A percentile compares a stretch with the other conserved stretches of the same genome.
Conservation (phyloP, 2,113 vertebrate genomes). For the Phyllostomus discolor region DNA sequence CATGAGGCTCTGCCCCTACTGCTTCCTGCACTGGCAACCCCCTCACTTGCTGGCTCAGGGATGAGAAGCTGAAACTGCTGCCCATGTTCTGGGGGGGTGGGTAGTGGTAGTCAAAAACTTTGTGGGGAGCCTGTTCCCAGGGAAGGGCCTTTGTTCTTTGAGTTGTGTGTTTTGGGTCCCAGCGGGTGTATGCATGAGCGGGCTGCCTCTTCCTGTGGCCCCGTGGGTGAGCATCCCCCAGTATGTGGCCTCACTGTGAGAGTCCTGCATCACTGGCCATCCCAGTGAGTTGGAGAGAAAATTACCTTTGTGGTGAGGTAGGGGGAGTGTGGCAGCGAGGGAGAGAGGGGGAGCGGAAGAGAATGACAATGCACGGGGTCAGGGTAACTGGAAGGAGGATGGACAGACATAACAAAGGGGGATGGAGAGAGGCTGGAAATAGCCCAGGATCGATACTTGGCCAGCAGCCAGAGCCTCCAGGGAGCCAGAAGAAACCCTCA, state of each 20-base stretch:
- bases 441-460: slow-evolving; percentile 67
- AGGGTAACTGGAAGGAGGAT: slow-evolving; percentile 46
- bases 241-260: neutral
- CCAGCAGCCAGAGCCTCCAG: slow-evolving; percentile 28
- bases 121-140: neutral
- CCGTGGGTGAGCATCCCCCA: neutral
- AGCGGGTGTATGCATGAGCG: neutral
- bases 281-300: slow-evolving; percentile 25
- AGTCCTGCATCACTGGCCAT: neutral
- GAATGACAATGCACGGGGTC: slow-evolving; percentile 52
- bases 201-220: neutral
- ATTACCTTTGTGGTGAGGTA: neutral
- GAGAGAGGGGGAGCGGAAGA: neutral
- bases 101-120: slow-evolving; percentile 47
- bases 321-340: neutral
- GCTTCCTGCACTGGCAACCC: neutral
- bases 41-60: neutral
- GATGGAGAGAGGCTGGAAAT: slow-evolving; percentile 60
- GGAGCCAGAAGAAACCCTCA: slow-evolving; percentile 53
- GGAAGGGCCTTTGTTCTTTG: neutral
- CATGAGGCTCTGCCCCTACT: neutral
- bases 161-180: neutral
- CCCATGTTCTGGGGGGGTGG: neutral
- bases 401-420: slow-evolving; percentile 71
- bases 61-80: neutral